Evolutionary conservation across 64 coral and sea anemone species (phyloP).

Genomic region (Actinia equina): DNA sequence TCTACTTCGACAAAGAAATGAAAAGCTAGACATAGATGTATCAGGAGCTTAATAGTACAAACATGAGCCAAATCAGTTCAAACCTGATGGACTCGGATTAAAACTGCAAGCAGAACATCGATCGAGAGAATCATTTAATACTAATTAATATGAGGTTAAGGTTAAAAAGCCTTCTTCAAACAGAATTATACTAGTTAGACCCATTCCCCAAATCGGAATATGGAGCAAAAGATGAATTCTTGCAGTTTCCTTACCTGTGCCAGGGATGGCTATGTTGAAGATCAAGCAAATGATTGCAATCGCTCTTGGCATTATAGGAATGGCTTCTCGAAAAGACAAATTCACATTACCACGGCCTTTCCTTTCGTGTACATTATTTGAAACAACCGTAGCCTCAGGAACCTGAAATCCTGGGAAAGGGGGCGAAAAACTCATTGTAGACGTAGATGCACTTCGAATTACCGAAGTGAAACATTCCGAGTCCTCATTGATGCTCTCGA

Average conservation of each 20-base stretch:
- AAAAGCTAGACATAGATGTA: no score
- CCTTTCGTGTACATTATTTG: slow-evolving; percentile 26
- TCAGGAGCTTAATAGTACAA: no score
- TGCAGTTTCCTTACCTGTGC: slow-evolving; percentile 57
- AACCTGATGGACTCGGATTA: no score
- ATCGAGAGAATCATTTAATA: not conserved
- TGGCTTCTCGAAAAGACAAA: slow-evolving; percentile 61
- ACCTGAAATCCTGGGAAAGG: slow-evolving; percentile 82
- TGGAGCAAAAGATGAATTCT: not conserved
- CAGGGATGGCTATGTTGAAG: slow-evolving; percentile 73
- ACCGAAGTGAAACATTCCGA: slow-evolving; percentile 25
- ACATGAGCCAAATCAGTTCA: no score
- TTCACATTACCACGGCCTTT: slow-evolving; percentile 30
- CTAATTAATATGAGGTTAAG: not conserved
- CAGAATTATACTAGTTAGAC: not conserved
- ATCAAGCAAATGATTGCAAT: slow-evolving; percentile 68
- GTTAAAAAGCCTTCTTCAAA: not conserved
- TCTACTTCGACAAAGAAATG: no score
- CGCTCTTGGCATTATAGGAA: slow-evolving; percentile 59
- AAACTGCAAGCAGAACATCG: not conserved
- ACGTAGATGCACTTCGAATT: slow-evolving; percentile 47
- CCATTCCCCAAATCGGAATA: not conserved
- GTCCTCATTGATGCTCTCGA: slow-evolving; percentile 46
- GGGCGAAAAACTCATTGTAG: slow-evolving; percentile 45
- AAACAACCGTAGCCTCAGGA: slow-evolving; percentile 78